Conservation (phyloP, 30 jellyfish, hydroid and myxozoan species). For the Hydractinia echinata region DNA sequence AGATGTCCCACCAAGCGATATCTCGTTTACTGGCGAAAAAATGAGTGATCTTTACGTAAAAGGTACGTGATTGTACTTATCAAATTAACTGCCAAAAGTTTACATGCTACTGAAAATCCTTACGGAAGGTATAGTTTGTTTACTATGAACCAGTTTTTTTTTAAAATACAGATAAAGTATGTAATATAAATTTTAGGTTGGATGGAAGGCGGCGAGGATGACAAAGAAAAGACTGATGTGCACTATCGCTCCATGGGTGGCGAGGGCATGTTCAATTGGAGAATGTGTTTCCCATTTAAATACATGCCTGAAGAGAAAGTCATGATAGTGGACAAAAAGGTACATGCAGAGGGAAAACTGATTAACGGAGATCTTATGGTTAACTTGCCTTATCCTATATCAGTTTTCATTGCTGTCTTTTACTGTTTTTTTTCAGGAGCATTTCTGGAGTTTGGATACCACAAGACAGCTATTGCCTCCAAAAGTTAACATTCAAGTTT, state of each 20-base stretch:
- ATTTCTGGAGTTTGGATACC: slow-evolving; percentile 85
- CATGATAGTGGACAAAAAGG: slow-evolving; percentile 86
- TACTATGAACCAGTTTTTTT: background rate
- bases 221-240: slow-evolving; percentile 82
- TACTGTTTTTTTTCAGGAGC: slow-evolving; percentile 52
- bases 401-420: too few species aligned
- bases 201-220: slow-evolving; percentile 85
- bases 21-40: slow-evolving; percentile 89
- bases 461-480: slow-evolving; percentile 88
- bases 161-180: background rate
- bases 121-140: too few species aligned
- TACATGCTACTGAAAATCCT: slow-evolving; percentile 67
- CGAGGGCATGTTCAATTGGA: slow-evolving; percentile 85
- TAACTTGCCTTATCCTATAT: too few species aligned
- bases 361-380: too few species aligned
- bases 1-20: slow-evolving; percentile 82
- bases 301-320: slow-evolving; percentile 92
- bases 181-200: slow-evolving; percentile 36
- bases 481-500: slow-evolving; percentile 65
- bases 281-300: slow-evolving; percentile 82
- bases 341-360: background rate
- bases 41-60: slow-evolving; percentile 94
- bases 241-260: slow-evolving; percentile 93
- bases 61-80: slow-evolving; percentile 12
- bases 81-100: slow-evolving; percentile 9